phyloP scores from a whole-genome alignment of 1,140 invertebrate species.

The Belonocnema kinseyi region DNA sequence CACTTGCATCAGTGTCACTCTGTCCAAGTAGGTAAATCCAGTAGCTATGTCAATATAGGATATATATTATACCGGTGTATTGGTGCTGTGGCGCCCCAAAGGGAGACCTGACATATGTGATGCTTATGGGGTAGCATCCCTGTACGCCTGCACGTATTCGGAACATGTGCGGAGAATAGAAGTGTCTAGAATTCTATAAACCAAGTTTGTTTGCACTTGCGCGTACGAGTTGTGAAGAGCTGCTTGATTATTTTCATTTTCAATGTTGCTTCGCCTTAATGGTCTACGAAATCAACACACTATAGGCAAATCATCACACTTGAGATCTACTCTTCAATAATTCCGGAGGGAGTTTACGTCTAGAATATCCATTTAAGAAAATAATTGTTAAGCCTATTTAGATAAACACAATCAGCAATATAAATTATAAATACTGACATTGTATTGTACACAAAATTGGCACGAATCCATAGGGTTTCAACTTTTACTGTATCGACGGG shows the following conservation, averaged over 20 bases:
- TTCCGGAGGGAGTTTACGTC: background rate
- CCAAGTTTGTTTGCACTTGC: conserved; percentile 64
- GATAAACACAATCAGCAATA: too few species aligned
- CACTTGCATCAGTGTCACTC: conserved; percentile 62
- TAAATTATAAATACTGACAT: too few species aligned
- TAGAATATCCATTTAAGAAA: background rate
- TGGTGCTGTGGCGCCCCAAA: conserved; percentile 51
- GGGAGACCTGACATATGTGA: conserved; percentile 67
- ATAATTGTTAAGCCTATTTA: background rate
- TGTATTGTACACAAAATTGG: too few species aligned
- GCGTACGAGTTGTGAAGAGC: conserved; percentile 50
- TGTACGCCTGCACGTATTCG: conserved; percentile 54
- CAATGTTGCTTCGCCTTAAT: background rate
- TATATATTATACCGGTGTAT: conserved; percentile 31
- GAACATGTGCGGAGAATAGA: conserved; percentile 65
- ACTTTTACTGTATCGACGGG: too few species aligned
- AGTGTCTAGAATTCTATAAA: conserved; percentile 64
- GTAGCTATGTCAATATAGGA: conserved; percentile 40
- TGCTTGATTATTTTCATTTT: conserved; percentile 56
- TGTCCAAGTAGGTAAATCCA: conserved; percentile 48
- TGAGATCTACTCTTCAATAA: background rate
- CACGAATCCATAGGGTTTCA: too few species aligned
- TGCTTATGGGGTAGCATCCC: conserved; percentile 65
- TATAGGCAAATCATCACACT: conserved; percentile 19
- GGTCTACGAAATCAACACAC: background rate